phyloP scores from a whole-genome alignment of 2,888 invertebrate species.

The Polydrusus pterygomalis region DNA sequence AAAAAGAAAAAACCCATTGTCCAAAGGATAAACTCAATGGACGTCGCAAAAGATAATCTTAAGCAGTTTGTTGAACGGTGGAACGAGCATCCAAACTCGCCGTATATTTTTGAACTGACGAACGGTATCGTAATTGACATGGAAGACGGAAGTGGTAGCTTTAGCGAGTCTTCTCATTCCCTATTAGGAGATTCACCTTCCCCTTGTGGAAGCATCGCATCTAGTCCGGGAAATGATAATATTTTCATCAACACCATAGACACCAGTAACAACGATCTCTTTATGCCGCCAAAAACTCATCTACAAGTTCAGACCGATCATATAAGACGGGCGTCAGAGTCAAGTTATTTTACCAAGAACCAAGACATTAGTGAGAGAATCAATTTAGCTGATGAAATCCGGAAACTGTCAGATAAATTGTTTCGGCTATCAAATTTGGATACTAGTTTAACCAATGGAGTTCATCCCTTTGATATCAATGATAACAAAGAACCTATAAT shows the following conservation, averaged over 20 bases:
- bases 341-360: slow-evolving; percentile 80
- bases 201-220: slow-evolving; percentile 84
- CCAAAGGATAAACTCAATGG: slow-evolving; percentile 72
- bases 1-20: slow-evolving; percentile 73
- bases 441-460: slow-evolving; percentile 42
- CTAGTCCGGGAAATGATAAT: slow-evolving; percentile 78
- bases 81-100: slow-evolving; percentile 92
- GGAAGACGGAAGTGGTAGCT: slow-evolving; percentile 27
- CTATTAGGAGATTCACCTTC: slow-evolving; percentile 86
- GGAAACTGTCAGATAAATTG: slow-evolving; percentile 87
- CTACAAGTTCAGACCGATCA: slow-evolving; percentile 60
- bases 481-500: background rate
- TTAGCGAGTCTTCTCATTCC: slow-evolving; percentile 70
- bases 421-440: slow-evolving; percentile 79
- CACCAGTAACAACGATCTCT: slow-evolving; percentile 55
- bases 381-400: slow-evolving; percentile 88
- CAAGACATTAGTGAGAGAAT: slow-evolving; percentile 78
- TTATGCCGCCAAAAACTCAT: slow-evolving; percentile 49
- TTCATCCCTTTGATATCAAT: slow-evolving; percentile 36
- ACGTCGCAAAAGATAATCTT: slow-evolving; percentile 88
- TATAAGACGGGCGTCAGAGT: slow-evolving; percentile 83
- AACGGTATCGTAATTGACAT: slow-evolving; percentile 28
- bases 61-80: slow-evolving; percentile 90
- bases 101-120: slow-evolving; percentile 85
- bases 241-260: slow-evolving; percentile 61